Evolutionary conservation across 2,797 vertebrate species (phyloP), one percentile per base, ranked within the genome.

Genomic region (Anomalospiza imberbis): DNA sequence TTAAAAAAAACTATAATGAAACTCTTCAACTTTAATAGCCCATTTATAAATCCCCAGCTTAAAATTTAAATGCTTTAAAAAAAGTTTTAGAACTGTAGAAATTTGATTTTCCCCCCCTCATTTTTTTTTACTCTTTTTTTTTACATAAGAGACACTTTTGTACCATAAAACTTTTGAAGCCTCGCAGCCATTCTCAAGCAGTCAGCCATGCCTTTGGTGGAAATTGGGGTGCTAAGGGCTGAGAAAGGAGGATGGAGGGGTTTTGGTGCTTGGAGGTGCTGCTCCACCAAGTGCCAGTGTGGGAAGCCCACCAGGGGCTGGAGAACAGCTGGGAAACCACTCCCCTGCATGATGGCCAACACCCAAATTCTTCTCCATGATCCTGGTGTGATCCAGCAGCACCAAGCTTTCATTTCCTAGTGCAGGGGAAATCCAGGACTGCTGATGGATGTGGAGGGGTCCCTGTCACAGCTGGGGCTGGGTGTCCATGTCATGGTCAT

Each of bases 21-120:
- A 98, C 96, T 97, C 97, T 98, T 97, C 97, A 97, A 98, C 97
- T 97, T 98, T 98, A 98, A 98, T 98, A 97, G 97, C 96, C 92
- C 96, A 97, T 98, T 97, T 98, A 96, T 97, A 98, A 98, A 98
- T 98, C 97, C 96, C 81, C 89, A 85, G 97, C 96, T 98, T 98
- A 97, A 98, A 93, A 86, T 97, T 98, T 97, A 97, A 97, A 97
- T 92, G 95, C 89, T 97, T 96, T 42, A 72, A 97, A 97, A 96
- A 97, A 97, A 97, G 95, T 97, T 97, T 97, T 57, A 96, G 93
- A 97, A 97, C 89, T 97, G 95, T 91, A 95, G 93, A 97, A 97
- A 97, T 97, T 95, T 92, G 32, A 95, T 93, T 21, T 5, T 20
- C 51, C 12, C 4, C 2, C 4, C 2, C 3, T 16, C 42, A 2